Evolutionary conservation across 2,113 vertebrate genomes (phyloP).

Genomic region (Rhombomys opimus): DNA sequence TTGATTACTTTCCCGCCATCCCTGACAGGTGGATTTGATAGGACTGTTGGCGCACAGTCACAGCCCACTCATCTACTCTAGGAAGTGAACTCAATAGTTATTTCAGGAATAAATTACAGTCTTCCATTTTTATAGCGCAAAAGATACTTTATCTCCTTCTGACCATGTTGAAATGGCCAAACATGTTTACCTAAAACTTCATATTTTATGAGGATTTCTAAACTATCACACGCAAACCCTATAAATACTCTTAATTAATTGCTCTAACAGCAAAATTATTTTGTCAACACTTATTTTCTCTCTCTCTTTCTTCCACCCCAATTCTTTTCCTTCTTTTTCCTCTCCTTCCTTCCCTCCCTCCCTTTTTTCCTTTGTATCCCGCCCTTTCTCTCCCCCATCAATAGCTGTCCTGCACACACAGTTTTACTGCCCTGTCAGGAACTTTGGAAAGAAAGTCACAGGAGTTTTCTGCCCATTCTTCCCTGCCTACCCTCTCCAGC

Average conservation of each 20-base stretch:
- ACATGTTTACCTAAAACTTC: neutral
- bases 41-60: neutral
- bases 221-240: neutral
- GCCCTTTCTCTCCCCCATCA: no score
- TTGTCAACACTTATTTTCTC: neutral
- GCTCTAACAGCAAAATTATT: slow-evolving; percentile 22
- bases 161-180: neutral
- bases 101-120: neutral
- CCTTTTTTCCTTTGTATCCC: neutral
- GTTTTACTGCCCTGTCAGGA: no score
- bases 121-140: neutral
- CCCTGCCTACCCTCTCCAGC: no score
- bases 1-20: slow-evolving; percentile 22
- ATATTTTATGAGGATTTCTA: slow-evolving; percentile 5
- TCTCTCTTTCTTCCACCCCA: neutral
- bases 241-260: neutral
- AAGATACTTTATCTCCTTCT: neutral
- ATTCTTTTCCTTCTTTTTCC: neutral
- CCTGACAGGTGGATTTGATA: slow-evolving; percentile 27
- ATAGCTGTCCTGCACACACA: neutral
- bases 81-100: slow-evolving; percentile 32
- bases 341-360: accelerated
- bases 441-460: neutral
- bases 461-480: neutral
- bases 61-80: neutral